Evolutionary conservation across 2,113 vertebrate species (phyloP).

Genomic region (Melanotaenia duboulayi): DNA sequence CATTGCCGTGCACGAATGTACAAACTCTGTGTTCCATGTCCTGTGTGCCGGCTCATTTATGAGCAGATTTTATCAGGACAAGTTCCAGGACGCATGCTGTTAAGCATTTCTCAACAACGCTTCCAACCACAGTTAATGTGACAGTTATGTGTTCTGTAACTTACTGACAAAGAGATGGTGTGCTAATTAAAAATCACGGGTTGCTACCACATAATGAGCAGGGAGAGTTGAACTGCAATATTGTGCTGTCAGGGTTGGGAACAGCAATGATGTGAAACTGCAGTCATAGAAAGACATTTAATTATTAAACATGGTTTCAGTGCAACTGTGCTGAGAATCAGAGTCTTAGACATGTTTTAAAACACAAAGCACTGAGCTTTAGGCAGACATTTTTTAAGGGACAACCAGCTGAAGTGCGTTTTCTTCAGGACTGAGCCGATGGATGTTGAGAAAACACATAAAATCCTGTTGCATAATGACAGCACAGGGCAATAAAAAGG

Average conservation of each 20-base stretch:
- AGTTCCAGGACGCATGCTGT: constrained; percentile 58
- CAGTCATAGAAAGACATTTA: background rate
- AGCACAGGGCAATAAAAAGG: too few species aligned
- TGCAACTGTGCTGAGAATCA: background rate
- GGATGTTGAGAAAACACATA: too few species aligned
- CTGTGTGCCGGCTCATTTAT: constrained; percentile 17
- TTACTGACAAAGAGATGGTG: constrained; percentile 43
- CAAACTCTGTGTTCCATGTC: constrained; percentile 5
- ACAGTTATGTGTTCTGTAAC: constrained; percentile 57
- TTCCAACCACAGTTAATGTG: constrained; percentile 44
- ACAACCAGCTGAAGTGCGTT: too few species aligned
- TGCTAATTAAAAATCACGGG: constrained; percentile 20
- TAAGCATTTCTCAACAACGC: constrained; percentile 36
- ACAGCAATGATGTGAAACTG: background rate
- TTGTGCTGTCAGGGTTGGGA: background rate
- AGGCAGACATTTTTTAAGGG: background rate
- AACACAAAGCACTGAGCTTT: background rate
- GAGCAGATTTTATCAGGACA: constrained; percentile 44
- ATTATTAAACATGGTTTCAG: constrained; percentile 11
- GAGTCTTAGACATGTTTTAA: background rate
- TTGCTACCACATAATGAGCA: background rate
- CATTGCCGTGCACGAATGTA: background rate
- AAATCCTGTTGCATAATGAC: too few species aligned
- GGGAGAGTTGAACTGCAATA: background rate
- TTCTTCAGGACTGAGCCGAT: too few species aligned